Percentiles rank a stretch among this genome's conserved stretches.
Evolutionary conservation across 2,113 vertebrate genomes (phyloP).

Genomic region (Megatriorchis doriae): DNA sequence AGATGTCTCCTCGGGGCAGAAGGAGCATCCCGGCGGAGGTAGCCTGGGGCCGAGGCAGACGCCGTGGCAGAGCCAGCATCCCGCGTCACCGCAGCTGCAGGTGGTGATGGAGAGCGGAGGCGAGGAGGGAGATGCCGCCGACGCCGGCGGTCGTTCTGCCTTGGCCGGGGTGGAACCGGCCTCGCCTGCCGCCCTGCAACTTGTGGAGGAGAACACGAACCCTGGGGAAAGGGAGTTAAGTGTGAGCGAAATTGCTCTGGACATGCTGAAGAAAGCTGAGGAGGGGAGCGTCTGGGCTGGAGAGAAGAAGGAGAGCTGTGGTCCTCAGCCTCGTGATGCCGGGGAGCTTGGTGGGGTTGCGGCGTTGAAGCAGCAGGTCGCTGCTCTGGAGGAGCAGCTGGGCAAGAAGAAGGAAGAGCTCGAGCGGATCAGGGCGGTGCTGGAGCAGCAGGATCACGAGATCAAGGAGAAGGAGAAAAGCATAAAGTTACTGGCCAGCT

Average conservation of each 20-base stretch:
- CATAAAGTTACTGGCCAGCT: constrained; percentile 78
- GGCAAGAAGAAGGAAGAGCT: constrained; percentile 79
- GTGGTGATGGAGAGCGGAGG: constrained; percentile 20
- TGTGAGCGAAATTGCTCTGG: background rate
- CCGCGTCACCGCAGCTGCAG: background rate
- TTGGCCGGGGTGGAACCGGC: background rate
- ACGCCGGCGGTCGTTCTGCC: accelerated
- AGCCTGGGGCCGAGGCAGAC: constrained; percentile 40
- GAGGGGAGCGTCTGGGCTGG: background rate
- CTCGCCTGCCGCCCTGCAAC: background rate
- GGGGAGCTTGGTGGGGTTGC: constrained; percentile 38
- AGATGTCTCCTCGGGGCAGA: constrained; percentile 64
- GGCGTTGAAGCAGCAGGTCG: constrained; percentile 77
- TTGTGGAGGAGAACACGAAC: background rate
- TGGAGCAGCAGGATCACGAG: constrained; percentile 80
- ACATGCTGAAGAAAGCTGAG: background rate
- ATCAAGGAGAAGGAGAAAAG: constrained; percentile 80
- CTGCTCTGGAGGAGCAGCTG: constrained; percentile 78
- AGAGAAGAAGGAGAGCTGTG: background rate
- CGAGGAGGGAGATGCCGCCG: background rate
- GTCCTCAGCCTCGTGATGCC: background rate
- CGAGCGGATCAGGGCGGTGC: constrained; percentile 70
- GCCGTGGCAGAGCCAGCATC: constrained; percentile 61
- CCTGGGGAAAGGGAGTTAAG: constrained; percentile 19
- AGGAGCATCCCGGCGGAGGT: constrained; percentile 69